These are phyloP conservation scores for Tipula unca DNA, from an alignment of 2,888 invertebrate genomes.

Conservation along the genomic window DNA sequence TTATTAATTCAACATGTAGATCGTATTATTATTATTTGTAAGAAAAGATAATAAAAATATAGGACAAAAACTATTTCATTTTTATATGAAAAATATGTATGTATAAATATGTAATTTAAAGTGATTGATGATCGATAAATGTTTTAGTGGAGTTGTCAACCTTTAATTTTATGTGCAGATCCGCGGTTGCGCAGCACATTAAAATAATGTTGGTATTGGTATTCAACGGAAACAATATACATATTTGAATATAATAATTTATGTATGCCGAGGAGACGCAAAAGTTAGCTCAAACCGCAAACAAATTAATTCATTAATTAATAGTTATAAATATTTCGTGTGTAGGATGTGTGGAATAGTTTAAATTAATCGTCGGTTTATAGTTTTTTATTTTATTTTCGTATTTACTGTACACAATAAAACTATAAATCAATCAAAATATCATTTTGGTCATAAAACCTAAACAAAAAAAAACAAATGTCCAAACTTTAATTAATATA, in stretches of 20 bases:
- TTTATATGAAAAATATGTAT: not conserved
- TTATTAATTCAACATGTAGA: not conserved
- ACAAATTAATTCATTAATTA: not conserved
- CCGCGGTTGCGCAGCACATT: no score
- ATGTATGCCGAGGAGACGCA: no score
- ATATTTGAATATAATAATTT: not conserved
- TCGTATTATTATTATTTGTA: not conserved
- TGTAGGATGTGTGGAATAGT: not conserved
- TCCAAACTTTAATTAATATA: not conserved
- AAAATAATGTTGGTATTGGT: not conserved
- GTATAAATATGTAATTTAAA: not conserved
- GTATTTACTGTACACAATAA: not conserved
- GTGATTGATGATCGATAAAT: not conserved
- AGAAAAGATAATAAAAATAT: not conserved
- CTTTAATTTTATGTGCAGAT: not conserved
- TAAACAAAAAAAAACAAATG: not conserved
- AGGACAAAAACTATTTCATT: not conserved
- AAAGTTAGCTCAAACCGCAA: not conserved
- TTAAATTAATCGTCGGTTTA: not conserved
- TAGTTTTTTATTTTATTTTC: not conserved
- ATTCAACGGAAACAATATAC: not conserved
- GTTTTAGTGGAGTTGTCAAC: not conserved
- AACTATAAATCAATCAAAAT: not conserved
- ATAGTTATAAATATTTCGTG: not conserved
- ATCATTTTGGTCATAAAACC: not conserved